Percentiles rank a stretch among this genome's conserved stretches.
Conservation (phyloP, 2,888 invertebrate genomes). For the Thera britannica region DNA sequence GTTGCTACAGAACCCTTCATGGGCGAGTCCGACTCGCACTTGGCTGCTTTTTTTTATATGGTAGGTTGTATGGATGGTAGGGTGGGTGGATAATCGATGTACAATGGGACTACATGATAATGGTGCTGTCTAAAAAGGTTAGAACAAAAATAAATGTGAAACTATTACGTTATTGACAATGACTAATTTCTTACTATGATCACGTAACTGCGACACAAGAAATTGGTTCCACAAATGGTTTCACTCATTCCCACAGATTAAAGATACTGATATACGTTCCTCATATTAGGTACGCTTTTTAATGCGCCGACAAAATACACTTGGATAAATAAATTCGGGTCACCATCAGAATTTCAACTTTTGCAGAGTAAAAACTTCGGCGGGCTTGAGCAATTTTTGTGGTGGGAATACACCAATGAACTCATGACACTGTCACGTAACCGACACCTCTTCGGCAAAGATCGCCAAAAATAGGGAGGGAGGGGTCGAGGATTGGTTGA, state of each 20-base stretch:
- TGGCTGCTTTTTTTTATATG: too few relatives aligned
- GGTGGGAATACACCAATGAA: too few relatives aligned
- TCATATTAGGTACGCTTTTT: slow-evolving; percentile 44
- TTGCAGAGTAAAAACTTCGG: too few relatives aligned
- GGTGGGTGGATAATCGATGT: too few relatives aligned
- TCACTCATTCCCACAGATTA: slow-evolving; percentile 20
- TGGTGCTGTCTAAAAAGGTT: neutral
- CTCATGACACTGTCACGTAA: too few relatives aligned
- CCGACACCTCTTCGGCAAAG: too few relatives aligned
- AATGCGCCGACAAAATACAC: slow-evolving; percentile 21
- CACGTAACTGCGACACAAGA: slow-evolving; percentile 21
- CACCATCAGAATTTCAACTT: neutral
- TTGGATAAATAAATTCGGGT: neutral
- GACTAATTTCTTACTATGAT: slow-evolving; percentile 5
- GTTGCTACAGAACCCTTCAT: too few relatives aligned
- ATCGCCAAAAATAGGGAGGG: too few relatives aligned
- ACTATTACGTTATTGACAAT: neutral
- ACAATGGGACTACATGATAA: neutral
- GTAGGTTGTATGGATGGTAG: too few relatives aligned
- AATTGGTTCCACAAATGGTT: slow-evolving; percentile 24
- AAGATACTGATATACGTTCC: slow-evolving; percentile 22
- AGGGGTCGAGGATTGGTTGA: too few relatives aligned
- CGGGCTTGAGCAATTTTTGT: too few relatives aligned
- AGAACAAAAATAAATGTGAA: neutral
- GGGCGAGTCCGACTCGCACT: too few relatives aligned